These are phyloP conservation scores for Forbesichthys agassizii DNA, from an alignment of 2,113 vertebrate species.

Conservation along the genomic window DNA sequence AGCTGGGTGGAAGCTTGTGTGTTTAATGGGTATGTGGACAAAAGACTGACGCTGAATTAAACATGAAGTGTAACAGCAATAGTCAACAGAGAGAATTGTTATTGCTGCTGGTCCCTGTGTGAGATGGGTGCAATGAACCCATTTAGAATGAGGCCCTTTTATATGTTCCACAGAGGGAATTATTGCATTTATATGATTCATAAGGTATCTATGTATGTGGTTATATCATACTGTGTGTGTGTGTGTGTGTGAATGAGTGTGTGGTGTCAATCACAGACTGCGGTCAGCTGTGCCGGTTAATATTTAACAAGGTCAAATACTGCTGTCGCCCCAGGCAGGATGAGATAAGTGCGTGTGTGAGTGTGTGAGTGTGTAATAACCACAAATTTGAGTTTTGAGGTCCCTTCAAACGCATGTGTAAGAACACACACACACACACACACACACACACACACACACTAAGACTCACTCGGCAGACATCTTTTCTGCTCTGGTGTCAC, in stretches of 20 bases:
- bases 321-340: constrained; percentile 33
- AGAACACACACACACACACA: constrained; percentile 10
- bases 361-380: constrained; percentile 7
- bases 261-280: background rate
- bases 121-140: too few species aligned
- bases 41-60: background rate
- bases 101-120: background rate
- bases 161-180: too few species aligned
- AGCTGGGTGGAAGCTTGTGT: background rate
- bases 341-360: constrained; percentile 18
- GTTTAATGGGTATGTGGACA: background rate
- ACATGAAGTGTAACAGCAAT: background rate
- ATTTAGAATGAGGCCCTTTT: too few species aligned
- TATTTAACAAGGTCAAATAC: constrained; percentile 63
- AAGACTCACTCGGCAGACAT: background rate
- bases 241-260: constrained; percentile 16
- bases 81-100: background rate
- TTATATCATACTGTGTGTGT: background rate
- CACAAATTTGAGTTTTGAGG: constrained; percentile 16
- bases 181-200: background rate
- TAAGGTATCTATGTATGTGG: background rate
- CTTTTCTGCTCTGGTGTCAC: constrained; percentile 50
- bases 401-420: background rate
- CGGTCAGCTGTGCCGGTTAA: constrained; percentile 42
- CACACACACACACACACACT: constrained; percentile 22